phyloP scores from a whole-genome alignment of 1,140 invertebrate species.

The Nylanderia fulva region DNA sequence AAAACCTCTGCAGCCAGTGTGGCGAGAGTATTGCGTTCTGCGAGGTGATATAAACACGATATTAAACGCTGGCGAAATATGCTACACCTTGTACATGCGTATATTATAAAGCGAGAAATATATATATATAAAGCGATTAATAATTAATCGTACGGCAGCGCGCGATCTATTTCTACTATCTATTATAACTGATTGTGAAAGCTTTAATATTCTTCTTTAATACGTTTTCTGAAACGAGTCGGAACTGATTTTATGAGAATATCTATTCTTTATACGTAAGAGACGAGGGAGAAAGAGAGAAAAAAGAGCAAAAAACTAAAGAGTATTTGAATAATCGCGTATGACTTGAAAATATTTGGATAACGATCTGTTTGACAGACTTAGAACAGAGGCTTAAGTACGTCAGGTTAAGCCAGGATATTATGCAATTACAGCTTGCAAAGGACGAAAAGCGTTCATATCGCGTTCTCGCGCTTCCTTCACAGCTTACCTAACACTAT shows the following conservation, averaged over 20 bases:
- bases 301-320: not conserved
- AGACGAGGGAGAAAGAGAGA: not conserved
- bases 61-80: constrained; percentile 38
- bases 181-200: not conserved
- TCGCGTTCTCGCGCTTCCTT: constrained; percentile 63
- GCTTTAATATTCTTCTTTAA: not conserved
- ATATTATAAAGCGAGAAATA: not conserved
- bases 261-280: not conserved
- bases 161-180: too few species aligned
- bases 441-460: constrained; percentile 61
- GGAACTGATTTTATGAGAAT: constrained; percentile 1
- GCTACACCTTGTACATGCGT: too few species aligned
- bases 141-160: not conserved
- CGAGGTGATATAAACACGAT: constrained; percentile 38
- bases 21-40: constrained; percentile 47
- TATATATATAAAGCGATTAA: too few species aligned
- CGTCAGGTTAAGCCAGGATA: constrained; percentile 64
- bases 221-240: not conserved
- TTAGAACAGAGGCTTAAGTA: constrained; percentile 58
- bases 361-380: constrained; percentile 59
- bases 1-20: constrained; percentile 29
- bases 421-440: constrained; percentile 63
- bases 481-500: constrained; percentile 17
- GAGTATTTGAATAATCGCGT: not conserved
- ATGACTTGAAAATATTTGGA: constrained; percentile 50